phyloP scores from a whole-genome alignment of 92 coral and sea anemone species.

The Actinostola sp. region DNA sequence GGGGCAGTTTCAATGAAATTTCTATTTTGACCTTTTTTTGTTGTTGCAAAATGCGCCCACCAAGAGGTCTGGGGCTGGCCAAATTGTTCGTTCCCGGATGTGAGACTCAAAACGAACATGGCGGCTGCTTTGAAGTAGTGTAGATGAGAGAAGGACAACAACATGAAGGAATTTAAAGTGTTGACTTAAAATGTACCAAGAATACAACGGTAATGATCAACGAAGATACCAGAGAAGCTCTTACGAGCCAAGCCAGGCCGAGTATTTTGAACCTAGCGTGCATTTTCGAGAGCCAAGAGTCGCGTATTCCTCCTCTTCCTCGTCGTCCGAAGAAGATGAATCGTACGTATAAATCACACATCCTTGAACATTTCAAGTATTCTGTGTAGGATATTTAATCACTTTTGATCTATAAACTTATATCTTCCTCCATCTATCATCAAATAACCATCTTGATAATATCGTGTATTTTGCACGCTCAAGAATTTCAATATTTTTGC shows the following conservation, averaged over 20 bases:
- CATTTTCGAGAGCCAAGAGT: slow-evolving; percentile 60
- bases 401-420: neutral
- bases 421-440: neutral
- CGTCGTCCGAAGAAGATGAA: slow-evolving; percentile 28
- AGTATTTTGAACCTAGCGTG: slow-evolving; percentile 56
- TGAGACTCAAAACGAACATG: slow-evolving; percentile 52
- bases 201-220: slow-evolving; percentile 71
- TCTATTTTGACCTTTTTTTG: neutral
- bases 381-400: too few relatives aligned
- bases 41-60: neutral
- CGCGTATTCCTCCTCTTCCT: slow-evolving; percentile 24
- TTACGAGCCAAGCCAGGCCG: slow-evolving; percentile 67
- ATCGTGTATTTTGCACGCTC: neutral
- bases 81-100: slow-evolving; percentile 56
- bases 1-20: too few relatives aligned
- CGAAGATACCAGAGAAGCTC: slow-evolving; percentile 66
- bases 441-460: neutral
- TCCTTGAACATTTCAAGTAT: neutral
- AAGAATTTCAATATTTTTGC: too few relatives aligned
- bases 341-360: slow-evolving; percentile 33
- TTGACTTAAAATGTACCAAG: slow-evolving; percentile 78
- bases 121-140: slow-evolving; percentile 48
- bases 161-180: slow-evolving; percentile 74
- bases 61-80: slow-evolving; percentile 18
- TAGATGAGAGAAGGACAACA: slow-evolving; percentile 13